Base-by-base conservation (phyloP, 2,888 invertebrate genomes). In the Euphydryas editha region DNA sequence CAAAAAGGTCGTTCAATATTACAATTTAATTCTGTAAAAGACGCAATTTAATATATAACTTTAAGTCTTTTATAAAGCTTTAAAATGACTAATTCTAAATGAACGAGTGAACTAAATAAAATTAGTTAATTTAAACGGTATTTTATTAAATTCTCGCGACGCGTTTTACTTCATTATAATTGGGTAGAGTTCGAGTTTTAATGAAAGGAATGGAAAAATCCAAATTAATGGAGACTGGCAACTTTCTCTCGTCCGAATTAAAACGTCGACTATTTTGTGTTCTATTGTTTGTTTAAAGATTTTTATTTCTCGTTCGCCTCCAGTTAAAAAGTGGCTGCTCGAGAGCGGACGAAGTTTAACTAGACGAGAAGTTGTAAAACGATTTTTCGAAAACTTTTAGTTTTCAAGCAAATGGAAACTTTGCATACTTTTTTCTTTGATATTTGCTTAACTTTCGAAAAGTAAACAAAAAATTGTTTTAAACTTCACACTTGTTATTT, bases 171-270 rank as follows among this genome's bases (percentile, higher is more conserved):
- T 44, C 60, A 21, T 58, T 62, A 62, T 64, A 68, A 64, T 60
- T 68, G 59, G 63, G 63, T 39, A 21, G 60, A 68, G 76, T 82
- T 81, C 71, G 84, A 86, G 81, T 86, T 87, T 86, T 86, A 85
- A 86, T 82, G 83, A 85, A 62, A 49, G 80, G 62, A 77, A 81
- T 78, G 78, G 79, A 84, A 64, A 64, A 46, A 46, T 64, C 51
- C 15, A 61, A 65, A 61, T 65, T 59, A 63, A 58, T 54, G 51
- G 20, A 55, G 42, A 17, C 24, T 36, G 17, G 54, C 58, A 51
- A 58, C 24, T 61, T 60, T 77, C 24, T 4, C 49, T 51, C 49
- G 49, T 79, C 81, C 83, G 84, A 79, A 84, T 85, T 84, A 82
- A 86, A 78, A 59, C 73, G 68, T 73, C 68, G 75, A 81, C 79